phyloP scores from a whole-genome alignment of 1,140 invertebrate genomes.

The Panagrolaimus sp. region DNA sequence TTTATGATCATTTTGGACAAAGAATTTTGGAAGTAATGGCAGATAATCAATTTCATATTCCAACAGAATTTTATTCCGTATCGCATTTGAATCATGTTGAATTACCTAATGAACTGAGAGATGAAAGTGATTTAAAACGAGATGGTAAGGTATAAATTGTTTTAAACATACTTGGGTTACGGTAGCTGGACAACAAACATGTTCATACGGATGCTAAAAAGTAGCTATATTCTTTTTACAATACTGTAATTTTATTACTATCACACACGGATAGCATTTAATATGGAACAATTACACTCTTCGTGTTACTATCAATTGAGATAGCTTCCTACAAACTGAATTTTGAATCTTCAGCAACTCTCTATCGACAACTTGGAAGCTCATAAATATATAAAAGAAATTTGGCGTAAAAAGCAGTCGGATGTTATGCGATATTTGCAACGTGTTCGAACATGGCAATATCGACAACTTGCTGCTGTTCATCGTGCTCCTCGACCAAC shows the following conservation, averaged over 20 bases:
- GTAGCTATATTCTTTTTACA: too few species aligned
- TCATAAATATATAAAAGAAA: conserved; percentile 97
- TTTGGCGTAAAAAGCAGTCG: conserved; percentile 98
- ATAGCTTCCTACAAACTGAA: too few species aligned
- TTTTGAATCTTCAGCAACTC: too few species aligned
- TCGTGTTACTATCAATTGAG: too few species aligned
- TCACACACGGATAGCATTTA: too few species aligned
- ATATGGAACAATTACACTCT: too few species aligned
- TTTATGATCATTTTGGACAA: conserved; percentile 15
- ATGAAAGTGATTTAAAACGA: background rate
- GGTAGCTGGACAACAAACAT: too few species aligned
- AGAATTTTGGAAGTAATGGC: background rate
- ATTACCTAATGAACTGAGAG: conserved; percentile 2
- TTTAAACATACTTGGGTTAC: background rate
- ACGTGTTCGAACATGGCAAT: conserved; percentile 94
- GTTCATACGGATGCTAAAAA: too few species aligned
- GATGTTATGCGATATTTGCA: conserved; percentile 88
- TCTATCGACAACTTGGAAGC: too few species aligned
- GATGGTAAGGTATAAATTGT: conserved; percentile 1
- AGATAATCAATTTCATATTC: background rate
- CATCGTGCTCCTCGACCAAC: conserved; percentile 87
- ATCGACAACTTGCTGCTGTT: conserved; percentile 86
- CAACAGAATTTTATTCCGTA: background rate
- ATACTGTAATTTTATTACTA: too few species aligned
- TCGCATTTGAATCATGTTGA: conserved; percentile 17